Percentiles rank a stretch among this genome's conserved stretches.
Evolutionary conservation across 2,888 invertebrate genomes (phyloP).

Genomic region (Oligia fasciuncula): DNA sequence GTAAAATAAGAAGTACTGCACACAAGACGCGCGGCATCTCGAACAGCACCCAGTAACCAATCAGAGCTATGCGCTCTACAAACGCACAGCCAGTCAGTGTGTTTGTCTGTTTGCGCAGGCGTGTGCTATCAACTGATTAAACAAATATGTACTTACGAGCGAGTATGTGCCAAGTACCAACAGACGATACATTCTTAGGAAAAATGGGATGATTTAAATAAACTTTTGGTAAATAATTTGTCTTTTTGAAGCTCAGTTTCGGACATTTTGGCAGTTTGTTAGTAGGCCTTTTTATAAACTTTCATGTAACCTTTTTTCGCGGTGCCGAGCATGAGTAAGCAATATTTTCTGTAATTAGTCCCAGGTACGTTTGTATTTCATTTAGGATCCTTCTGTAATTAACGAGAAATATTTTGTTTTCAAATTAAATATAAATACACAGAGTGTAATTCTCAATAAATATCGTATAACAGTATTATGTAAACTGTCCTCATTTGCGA

Average conservation of each 20-base stretch:
- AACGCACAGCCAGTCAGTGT: conserved; percentile 65
- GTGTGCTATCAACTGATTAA: conserved; percentile 76
- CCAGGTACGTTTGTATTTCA: background rate
- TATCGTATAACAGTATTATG: conserved; percentile 14
- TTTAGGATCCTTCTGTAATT: background rate
- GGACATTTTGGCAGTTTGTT: background rate
- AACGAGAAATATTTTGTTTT: background rate
- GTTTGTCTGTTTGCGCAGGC: conserved; percentile 70
- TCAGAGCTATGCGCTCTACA: conserved; percentile 68
- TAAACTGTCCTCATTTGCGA: background rate
- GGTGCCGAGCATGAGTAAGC: background rate
- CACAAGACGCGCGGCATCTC: conserved; percentile 5
- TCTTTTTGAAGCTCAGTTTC: background rate
- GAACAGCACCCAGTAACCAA: conserved; percentile 56
- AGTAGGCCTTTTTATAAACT: background rate
- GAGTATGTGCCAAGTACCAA: conserved; percentile 10
- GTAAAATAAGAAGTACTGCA: conserved; percentile 3
- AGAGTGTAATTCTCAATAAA: conserved; percentile 8
- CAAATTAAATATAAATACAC: background rate
- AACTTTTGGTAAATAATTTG: conserved; percentile 6
- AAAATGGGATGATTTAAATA: background rate
- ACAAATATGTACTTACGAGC: conserved; percentile 70
- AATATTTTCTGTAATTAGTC: background rate
- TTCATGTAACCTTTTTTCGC: background rate
- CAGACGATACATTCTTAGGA: conserved; percentile 15